A percentile compares a stretch with the other conserved stretches of the same genome.
Conservation (phyloP, 2,888 invertebrate species). For the Ormyrus rosae region DNA sequence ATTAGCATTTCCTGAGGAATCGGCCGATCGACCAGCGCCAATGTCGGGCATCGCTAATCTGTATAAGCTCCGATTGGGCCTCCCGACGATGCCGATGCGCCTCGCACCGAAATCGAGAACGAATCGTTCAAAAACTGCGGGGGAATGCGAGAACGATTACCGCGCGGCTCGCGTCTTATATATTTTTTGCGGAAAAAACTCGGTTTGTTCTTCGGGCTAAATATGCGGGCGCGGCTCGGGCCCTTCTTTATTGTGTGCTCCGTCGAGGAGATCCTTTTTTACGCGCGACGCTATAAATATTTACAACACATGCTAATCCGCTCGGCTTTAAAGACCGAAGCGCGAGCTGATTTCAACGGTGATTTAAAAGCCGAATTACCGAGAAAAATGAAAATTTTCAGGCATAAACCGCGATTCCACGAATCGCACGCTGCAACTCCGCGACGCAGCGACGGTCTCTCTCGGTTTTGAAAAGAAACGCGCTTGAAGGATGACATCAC, state of each 20-base stretch:
- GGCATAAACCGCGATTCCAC: not conserved
- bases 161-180: not conserved
- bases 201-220: not conserved
- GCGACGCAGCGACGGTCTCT: not conserved
- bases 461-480: not conserved
- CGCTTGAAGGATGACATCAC: constrained; percentile 18
- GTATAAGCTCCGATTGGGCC: not conserved
- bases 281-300: constrained; percentile 14
- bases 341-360: not conserved
- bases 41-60: too few species aligned
- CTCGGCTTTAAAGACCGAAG: not conserved
- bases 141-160: constrained; percentile 13
- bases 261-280: not conserved
- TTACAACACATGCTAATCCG: constrained; percentile 25
- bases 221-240: not conserved
- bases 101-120: not conserved
- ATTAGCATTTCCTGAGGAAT: constrained; percentile 73
- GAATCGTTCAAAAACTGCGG: constrained; percentile 14
- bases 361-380: too few species aligned
- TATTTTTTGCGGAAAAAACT: not conserved
- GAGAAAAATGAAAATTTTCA: not conserved
- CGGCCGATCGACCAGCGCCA: constrained; percentile 15
- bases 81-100: constrained; percentile 1
- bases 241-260: not conserved
- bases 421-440: not conserved